Evolutionary conservation across 2,888 invertebrate genomes (phyloP).

Genomic region (Hirudinaria manillensis): DNA sequence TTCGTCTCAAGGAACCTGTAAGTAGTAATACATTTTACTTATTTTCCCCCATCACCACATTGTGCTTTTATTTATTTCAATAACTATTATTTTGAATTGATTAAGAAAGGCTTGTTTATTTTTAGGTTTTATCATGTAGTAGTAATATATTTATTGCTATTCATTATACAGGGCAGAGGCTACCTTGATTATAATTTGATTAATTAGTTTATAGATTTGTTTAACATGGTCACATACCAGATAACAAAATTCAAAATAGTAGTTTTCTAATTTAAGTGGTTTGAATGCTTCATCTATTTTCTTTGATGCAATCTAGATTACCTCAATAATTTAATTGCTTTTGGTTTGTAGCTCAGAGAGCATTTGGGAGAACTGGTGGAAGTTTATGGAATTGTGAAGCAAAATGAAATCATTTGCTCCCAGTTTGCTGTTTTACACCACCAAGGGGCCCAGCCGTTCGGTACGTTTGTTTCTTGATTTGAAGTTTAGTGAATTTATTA

Average conservation of each 20-base stretch:
- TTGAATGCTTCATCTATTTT: not conserved
- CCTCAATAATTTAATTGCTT: not conserved
- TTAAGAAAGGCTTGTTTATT: too few relatives aligned
- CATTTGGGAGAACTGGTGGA: constrained; percentile 26
- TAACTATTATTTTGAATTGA: not conserved
- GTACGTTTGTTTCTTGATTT: constrained; percentile 15
- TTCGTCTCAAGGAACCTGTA: constrained; percentile 28
- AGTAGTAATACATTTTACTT: constrained; percentile 3
- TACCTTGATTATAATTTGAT: too few relatives aligned
- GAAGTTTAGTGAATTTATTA: not conserved
- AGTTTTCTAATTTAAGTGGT: not conserved
- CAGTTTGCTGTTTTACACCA: constrained; percentile 20
- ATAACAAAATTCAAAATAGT: not conserved
- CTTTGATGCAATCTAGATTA: not conserved
- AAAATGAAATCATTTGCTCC: constrained; percentile 25
- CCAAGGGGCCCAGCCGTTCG: constrained; percentile 22
- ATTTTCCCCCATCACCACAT: not conserved
- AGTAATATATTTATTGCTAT: not conserved
- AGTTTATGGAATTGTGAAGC: constrained; percentile 28
- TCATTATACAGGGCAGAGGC: too few relatives aligned
- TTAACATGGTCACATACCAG: too few relatives aligned
- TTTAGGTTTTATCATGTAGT: too few relatives aligned
- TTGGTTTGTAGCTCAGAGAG: constrained; percentile 22
- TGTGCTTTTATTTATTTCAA: not conserved
- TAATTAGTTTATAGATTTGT: too few relatives aligned